These are phyloP conservation scores for Lasioglossum albipes DNA, from an alignment of 1,140 invertebrate genomes.

Conservation along the genomic window DNA sequence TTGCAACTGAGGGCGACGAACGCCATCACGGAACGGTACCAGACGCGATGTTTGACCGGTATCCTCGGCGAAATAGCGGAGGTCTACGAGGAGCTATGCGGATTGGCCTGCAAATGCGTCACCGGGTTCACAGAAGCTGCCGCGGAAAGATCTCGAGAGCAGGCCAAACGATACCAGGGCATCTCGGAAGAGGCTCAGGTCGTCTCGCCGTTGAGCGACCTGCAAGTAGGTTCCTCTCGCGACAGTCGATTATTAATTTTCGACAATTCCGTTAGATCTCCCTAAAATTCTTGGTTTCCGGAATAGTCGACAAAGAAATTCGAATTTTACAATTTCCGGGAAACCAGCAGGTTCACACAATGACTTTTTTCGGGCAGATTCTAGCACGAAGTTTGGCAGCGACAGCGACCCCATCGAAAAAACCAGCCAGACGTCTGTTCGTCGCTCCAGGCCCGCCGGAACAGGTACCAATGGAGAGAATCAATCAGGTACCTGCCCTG, in stretches of 20 bases:
- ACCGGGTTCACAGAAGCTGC: slow-evolving; percentile 71
- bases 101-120: slow-evolving; percentile 73
- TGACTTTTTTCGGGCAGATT: slow-evolving; percentile 43
- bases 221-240: slow-evolving; percentile 63
- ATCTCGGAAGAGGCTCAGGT: slow-evolving; percentile 70
- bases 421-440: slow-evolving; percentile 73
- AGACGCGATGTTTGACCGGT: slow-evolving; percentile 73
- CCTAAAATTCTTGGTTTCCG: no score
- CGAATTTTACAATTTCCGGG: no score
- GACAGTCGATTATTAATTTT: no score
- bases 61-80: slow-evolving; percentile 74
- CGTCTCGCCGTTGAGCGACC: slow-evolving; percentile 68
- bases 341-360: no score
- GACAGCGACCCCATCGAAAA: slow-evolving; percentile 66
- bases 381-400: slow-evolving; percentile 70
- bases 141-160: slow-evolving; percentile 69
- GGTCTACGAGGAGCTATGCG: slow-evolving; percentile 75
- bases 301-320: no score
- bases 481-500: slow-evolving; percentile 82
- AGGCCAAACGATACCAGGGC: slow-evolving; percentile 71
- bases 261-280: no score
- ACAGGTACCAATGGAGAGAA: slow-evolving; percentile 70
- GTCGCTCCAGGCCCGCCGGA: slow-evolving; percentile 75
- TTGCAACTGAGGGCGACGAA: slow-evolving; percentile 96
- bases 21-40: slow-evolving; percentile 88